Evolutionary conservation across 1,140 invertebrate species (phyloP).

Genomic region (Drosophila guanche): DNA sequence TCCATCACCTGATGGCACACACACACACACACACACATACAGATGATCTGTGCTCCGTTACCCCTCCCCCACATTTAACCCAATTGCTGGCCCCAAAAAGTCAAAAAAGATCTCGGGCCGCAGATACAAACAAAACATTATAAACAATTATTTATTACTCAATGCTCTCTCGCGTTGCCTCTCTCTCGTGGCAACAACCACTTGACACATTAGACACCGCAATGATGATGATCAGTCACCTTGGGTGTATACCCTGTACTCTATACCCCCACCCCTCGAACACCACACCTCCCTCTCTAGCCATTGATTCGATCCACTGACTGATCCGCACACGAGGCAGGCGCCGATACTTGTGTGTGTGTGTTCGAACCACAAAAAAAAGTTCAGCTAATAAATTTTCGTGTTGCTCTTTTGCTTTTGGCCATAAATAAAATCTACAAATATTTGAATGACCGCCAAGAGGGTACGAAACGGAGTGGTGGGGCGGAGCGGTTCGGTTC

Average conservation of each 20-base stretch:
- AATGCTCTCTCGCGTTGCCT: slow-evolving; percentile 5
- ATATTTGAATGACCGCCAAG: slow-evolving; percentile 58
- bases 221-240: slow-evolving; percentile 68
- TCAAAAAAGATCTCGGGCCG: slow-evolving; percentile 18
- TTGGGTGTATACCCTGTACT: slow-evolving; percentile 35
- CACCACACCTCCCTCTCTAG: background rate
- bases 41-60: background rate
- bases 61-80: slow-evolving; percentile 30
- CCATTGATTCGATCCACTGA: background rate
- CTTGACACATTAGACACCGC: slow-evolving; percentile 68
- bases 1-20: slow-evolving; percentile 36
- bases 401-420: slow-evolving; percentile 39
- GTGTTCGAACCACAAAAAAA: slow-evolving; percentile 46
- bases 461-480: too few species aligned
- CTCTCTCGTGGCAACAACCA: slow-evolving; percentile 26
- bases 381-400: slow-evolving; percentile 77
- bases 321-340: slow-evolving; percentile 32
- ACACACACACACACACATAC: slow-evolving; percentile 6
- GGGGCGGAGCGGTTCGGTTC: slow-evolving; percentile 4
- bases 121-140: slow-evolving; percentile 37
- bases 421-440: slow-evolving; percentile 78
- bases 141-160: slow-evolving; percentile 68
- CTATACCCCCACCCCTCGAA: background rate
- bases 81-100: slow-evolving; percentile 31
- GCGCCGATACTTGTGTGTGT: slow-evolving; percentile 28